A percentile compares a stretch with the other conserved stretches of the same genome.
phyloP scores from a whole-genome alignment of 2,113 vertebrate species.

The Solea solea region DNA sequence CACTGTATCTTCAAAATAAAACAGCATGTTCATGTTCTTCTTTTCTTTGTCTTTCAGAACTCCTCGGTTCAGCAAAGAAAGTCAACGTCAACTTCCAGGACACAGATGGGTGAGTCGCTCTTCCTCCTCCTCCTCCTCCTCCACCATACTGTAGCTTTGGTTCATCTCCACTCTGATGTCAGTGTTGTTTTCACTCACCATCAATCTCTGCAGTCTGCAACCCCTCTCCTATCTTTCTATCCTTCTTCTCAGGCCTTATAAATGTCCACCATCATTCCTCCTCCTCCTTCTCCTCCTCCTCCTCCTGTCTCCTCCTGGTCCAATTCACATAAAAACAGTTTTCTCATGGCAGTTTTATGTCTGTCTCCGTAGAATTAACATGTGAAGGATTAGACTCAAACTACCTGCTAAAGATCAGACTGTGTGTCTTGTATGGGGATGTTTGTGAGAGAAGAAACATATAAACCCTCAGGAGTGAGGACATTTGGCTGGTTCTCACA shows the following conservation, averaged over 20 bases:
- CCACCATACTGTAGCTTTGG: background rate
- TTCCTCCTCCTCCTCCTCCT: background rate
- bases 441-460: no score
- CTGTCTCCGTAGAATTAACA: slow-evolving; percentile 24
- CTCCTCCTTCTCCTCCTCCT: background rate
- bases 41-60: slow-evolving; percentile 72
- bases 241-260: background rate
- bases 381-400: slow-evolving; percentile 41
- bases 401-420: slow-evolving; percentile 11
- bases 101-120: slow-evolving; percentile 80
- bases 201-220: background rate
- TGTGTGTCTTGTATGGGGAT: background rate
- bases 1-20: no score
- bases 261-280: slow-evolving; percentile 5
- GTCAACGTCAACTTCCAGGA: slow-evolving; percentile 85
- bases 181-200: background rate
- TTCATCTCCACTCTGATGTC: background rate
- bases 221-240: no score
- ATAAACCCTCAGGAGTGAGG: no score
- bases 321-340: slow-evolving; percentile 33
- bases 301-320: background rate
- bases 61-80: slow-evolving; percentile 83
- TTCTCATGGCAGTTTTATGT: slow-evolving; percentile 22
- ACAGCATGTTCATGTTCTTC: slow-evolving; percentile 1
- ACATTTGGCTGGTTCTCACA: no score